Percentiles rank a stretch among this genome's conserved stretches.
phyloP scores from a whole-genome alignment of 2,797 vertebrate species.

The Valencia hispanica region DNA sequence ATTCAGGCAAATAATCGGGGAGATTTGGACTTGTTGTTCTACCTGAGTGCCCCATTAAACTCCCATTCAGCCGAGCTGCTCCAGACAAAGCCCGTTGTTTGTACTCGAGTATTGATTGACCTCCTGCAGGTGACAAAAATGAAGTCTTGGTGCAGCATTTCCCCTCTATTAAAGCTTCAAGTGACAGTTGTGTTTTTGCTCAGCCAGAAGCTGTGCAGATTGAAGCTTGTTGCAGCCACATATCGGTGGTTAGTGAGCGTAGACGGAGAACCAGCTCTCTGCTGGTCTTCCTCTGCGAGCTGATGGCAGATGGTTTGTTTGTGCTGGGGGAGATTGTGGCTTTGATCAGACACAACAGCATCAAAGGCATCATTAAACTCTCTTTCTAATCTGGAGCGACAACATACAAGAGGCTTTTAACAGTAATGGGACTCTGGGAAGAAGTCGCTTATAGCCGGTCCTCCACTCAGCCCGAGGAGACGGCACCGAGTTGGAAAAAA shows the following conservation, averaged over 20 bases:
- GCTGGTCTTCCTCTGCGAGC: conserved; percentile 36
- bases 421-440: conserved; percentile 53
- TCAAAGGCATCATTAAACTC: conserved; percentile 72
- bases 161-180: conserved; percentile 26
- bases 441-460: conserved; percentile 47
- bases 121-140: conserved; percentile 44
- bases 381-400: conserved; percentile 58
- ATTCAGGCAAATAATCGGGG: conserved; percentile 40
- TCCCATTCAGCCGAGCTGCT: conserved; percentile 33
- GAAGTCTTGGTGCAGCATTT: conserved; percentile 22
- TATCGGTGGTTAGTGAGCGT: conserved; percentile 42
- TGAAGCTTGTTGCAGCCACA: conserved; percentile 10
- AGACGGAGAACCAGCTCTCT: conserved; percentile 51
- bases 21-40: conserved; percentile 25
- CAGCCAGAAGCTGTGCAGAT: conserved; percentile 8
- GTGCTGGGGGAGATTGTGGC: conserved; percentile 50
- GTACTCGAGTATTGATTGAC: conserved; percentile 33
- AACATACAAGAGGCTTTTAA: conserved; percentile 59
- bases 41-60: conserved; percentile 31
- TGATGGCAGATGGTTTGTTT: conserved; percentile 71
- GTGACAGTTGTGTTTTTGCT: conserved; percentile 18
- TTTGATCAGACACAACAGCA: conserved; percentile 65
- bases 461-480: conserved; percentile 33
- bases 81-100: conserved; percentile 32
- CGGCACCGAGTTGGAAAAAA: conserved; percentile 13